Conservation (phyloP, 92 coral and sea anemone species). For the Porites evermanni region DNA sequence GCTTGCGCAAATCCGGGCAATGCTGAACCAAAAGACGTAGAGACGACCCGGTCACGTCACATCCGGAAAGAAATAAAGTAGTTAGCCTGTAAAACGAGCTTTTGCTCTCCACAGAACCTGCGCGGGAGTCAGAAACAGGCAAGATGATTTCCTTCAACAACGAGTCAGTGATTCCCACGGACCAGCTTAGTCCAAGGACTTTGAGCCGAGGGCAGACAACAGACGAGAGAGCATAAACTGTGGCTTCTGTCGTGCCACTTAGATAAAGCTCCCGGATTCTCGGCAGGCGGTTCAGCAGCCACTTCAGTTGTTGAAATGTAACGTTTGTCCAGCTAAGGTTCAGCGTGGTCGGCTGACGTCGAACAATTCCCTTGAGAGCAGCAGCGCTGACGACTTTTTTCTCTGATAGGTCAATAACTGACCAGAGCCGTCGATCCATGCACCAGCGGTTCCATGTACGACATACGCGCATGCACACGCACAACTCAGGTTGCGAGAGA, state of each 20-base stretch:
- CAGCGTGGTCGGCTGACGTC: constrained; percentile 91
- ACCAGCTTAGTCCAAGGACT: constrained; percentile 97
- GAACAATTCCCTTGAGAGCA: constrained; percentile 90
- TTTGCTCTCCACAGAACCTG: constrained; percentile 84
- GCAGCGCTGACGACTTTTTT: constrained; percentile 71
- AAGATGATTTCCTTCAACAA: constrained; percentile 83
- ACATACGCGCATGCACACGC: constrained; percentile 97
- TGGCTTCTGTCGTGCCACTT: constrained; percentile 91
- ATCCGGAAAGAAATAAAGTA: constrained; percentile 91
- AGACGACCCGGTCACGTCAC: constrained; percentile 92
- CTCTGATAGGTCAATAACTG: constrained; percentile 79
- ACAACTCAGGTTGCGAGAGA: constrained; percentile 77
- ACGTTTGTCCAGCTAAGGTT: constrained; percentile 97
- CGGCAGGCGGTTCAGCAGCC: constrained; percentile 94
- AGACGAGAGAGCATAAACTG: constrained; percentile 83
- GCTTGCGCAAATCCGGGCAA: constrained; percentile 75
- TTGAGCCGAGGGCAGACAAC: constrained; percentile 93
- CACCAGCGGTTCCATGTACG: constrained; percentile 99
- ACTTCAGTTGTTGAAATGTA: constrained; percentile 87
- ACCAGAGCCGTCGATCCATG: constrained; percentile 90
- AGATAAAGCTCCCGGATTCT: constrained; percentile 84
- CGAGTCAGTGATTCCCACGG: constrained; percentile 88
- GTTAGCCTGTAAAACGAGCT: constrained; percentile 81
- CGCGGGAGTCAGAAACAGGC: constrained; percentile 84
- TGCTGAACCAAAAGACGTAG: constrained; percentile 84